A percentile compares a stretch with the other conserved stretches of the same genome.
Evolutionary conservation across 2,888 invertebrate genomes (phyloP).

Genomic region (Tipula lateralis): DNA sequence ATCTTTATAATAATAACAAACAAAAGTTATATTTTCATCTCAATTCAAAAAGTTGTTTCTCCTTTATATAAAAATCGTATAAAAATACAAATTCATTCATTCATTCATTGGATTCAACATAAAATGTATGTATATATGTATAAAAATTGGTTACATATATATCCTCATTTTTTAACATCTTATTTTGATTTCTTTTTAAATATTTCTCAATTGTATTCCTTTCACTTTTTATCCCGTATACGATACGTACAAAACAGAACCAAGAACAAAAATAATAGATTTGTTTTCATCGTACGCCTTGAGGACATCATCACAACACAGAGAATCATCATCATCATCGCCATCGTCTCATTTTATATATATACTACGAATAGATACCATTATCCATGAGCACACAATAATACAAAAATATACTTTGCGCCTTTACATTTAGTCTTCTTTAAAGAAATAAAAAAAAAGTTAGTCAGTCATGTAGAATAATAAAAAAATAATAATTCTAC

Average conservation of each 20-base stretch:
- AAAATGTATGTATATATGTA: not conserved
- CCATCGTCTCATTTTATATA: not conserved
- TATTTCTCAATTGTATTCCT: not conserved
- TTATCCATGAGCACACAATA: constrained; percentile 14
- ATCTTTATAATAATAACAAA: not conserved
- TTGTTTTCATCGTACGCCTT: not conserved
- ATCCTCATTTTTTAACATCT: constrained; percentile 2
- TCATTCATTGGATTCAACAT: constrained; percentile 19
- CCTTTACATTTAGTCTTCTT: constrained; percentile 19
- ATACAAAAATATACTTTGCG: not conserved
- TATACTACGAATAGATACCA: not conserved
- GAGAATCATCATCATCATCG: not conserved
- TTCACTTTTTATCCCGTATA: not conserved
- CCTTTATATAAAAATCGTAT: not conserved
- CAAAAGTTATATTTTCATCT: constrained; percentile 14
- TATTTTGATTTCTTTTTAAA: constrained; percentile 13
- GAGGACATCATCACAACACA: constrained; percentile 11
- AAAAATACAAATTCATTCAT: constrained; percentile 14
- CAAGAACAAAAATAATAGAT: not conserved
- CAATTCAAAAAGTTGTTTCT: not conserved
- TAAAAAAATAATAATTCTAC: not conserved
- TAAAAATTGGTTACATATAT: not conserved
- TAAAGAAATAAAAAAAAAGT: constrained; percentile 19
- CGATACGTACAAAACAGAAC: not conserved
- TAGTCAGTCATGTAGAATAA: constrained; percentile 24